These are phyloP conservation scores for Formica selysi DNA, from an alignment of 1,140 invertebrate species.

Conservation along the genomic window DNA sequence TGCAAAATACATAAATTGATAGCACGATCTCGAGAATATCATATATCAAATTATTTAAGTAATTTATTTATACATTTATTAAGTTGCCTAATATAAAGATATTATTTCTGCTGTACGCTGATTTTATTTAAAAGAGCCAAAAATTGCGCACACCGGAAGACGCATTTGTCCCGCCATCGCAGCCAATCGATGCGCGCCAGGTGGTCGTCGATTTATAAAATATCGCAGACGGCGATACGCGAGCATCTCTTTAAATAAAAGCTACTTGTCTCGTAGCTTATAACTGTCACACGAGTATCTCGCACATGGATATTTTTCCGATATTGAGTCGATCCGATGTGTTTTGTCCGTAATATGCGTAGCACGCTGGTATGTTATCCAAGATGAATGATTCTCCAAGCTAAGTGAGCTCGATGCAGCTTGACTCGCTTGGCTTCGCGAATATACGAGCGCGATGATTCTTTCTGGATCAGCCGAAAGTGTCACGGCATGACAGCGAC, in stretches of 20 bases:
- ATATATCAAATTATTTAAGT: background rate
- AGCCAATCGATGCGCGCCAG: background rate
- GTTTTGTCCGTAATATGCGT: background rate
- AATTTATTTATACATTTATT: background rate
- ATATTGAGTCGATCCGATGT: background rate
- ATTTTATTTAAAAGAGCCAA: background rate
- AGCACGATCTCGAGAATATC: background rate
- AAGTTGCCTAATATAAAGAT: background rate
- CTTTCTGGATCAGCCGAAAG: constrained; percentile 44
- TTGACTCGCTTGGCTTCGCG: background rate
- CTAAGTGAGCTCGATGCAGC: background rate
- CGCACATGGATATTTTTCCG: background rate
- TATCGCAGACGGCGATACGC: background rate
- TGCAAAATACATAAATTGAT: background rate
- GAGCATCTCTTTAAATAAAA: constrained; percentile 14
- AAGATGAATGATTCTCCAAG: background rate
- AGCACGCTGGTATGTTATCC: background rate
- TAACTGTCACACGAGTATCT: background rate
- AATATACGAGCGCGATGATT: background rate
- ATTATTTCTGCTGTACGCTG: background rate
- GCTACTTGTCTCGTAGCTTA: background rate
- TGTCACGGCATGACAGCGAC: constrained; percentile 55
- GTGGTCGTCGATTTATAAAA: constrained; percentile 2
- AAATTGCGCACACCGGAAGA: background rate
- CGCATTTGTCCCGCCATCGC: background rate